Percentiles rank a stretch among this genome's conserved stretches.
These are phyloP conservation scores for Indicator indicator DNA, from an alignment of 2,113 vertebrate genomes.

Conservation along the genomic window DNA sequence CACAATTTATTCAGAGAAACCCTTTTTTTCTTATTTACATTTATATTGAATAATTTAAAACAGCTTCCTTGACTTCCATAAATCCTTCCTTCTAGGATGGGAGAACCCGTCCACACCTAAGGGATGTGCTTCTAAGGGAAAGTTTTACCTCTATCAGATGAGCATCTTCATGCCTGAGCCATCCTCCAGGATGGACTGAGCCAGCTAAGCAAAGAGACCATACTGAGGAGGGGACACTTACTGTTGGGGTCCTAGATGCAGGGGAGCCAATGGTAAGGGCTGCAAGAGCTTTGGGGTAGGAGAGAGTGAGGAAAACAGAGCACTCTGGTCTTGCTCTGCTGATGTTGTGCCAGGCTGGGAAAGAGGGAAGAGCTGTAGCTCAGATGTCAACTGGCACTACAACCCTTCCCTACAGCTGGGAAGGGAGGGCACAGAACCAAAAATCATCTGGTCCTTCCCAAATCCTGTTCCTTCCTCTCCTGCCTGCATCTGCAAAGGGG, in stretches of 20 bases:
- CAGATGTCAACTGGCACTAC: neutral
- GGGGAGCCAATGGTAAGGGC: neutral
- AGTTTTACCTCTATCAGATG: neutral
- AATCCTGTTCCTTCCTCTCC: neutral
- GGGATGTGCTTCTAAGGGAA: neutral
- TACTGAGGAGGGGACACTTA: neutral
- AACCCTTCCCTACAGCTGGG: no score
- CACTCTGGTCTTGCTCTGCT: neutral
- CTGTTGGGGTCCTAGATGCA: neutral
- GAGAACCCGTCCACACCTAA: neutral
- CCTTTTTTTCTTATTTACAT: constrained; percentile 76
- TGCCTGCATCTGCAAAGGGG: neutral
- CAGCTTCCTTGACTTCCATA: constrained; percentile 74
- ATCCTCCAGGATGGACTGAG: neutral
- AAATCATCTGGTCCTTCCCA: neutral
- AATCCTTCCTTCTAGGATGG: constrained; percentile 66
- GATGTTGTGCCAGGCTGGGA: rapidly evolving
- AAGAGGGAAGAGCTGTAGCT: neutral
- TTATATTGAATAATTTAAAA: constrained; percentile 85
- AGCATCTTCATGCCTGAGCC: neutral
- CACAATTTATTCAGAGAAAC: constrained; percentile 75
- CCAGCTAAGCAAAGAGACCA: neutral
- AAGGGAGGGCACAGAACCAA: neutral
- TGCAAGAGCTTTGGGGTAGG: neutral
- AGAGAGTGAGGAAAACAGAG: neutral